These are phyloP conservation scores for Agraylea sexmaculata DNA, from an alignment of 1,140 invertebrate genomes.

Conservation along the genomic window DNA sequence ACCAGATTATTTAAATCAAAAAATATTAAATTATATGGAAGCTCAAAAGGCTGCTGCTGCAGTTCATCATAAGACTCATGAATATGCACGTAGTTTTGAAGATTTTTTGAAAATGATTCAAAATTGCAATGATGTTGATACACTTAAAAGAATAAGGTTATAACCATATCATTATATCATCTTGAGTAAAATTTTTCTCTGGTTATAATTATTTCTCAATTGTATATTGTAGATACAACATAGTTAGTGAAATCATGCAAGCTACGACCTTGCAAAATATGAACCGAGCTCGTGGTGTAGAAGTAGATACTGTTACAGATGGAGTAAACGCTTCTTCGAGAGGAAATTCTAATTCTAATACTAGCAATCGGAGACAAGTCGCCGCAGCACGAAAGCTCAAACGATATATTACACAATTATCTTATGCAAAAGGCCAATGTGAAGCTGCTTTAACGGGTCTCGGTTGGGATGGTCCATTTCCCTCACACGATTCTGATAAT, in stretches of 20 bases:
- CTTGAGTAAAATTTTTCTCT: background rate
- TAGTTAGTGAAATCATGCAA: constrained; percentile 87
- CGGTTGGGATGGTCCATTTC: constrained; percentile 68
- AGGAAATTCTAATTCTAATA: constrained; percentile 26
- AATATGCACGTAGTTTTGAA: constrained; percentile 81
- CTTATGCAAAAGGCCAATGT: constrained; percentile 71
- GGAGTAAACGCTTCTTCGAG: constrained; percentile 20
- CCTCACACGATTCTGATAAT: constrained; percentile 37
- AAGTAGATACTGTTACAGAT: constrained; percentile 55
- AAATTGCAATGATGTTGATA: constrained; percentile 65
- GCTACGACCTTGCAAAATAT: constrained; percentile 82
- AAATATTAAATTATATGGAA: constrained; percentile 71
- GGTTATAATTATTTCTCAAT: constrained; percentile 6
- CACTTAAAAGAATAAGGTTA: constrained; percentile 67
- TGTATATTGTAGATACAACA: constrained; percentile 55
- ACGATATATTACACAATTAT: constrained; percentile 69
- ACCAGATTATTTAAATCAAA: constrained; percentile 84
- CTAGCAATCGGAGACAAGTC: constrained; percentile 54
- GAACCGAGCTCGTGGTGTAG: constrained; percentile 70
- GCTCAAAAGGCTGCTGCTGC: constrained; percentile 63
- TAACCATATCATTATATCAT: background rate
- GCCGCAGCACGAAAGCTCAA: constrained; percentile 59
- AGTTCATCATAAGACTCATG: constrained; percentile 69
- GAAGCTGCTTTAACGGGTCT: constrained; percentile 65
- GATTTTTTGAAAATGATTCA: constrained; percentile 80